Evolutionary conservation across 2,888 invertebrate species (phyloP).

Genomic region (Habroteleia sp.): DNA sequence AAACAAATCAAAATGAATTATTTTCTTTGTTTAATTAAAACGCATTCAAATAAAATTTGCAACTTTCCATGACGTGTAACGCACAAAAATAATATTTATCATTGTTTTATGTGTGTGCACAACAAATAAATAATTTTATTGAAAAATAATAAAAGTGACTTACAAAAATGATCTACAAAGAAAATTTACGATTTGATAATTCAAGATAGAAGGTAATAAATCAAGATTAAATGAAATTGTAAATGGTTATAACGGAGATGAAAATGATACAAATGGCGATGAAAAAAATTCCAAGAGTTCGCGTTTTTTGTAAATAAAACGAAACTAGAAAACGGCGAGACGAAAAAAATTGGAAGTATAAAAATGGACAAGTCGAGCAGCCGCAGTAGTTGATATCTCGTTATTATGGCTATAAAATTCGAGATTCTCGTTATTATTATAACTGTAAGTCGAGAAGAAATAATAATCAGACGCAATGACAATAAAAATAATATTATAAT

Average conservation of each 20-base stretch:
- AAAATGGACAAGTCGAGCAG: constrained; percentile 34
- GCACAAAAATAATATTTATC: too few species aligned
- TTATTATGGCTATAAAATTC: constrained; percentile 44
- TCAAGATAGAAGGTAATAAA: constrained; percentile 12
- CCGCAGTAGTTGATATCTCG: constrained; percentile 49
- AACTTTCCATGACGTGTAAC: too few species aligned
- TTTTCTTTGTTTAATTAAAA: too few species aligned
- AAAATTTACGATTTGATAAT: constrained; percentile 31
- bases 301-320: constrained; percentile 23
- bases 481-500: constrained; percentile 48
- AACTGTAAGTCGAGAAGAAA: constrained; percentile 42
- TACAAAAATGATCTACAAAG: not conserved
- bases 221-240: constrained; percentile 31
- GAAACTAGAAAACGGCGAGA: constrained; percentile 20
- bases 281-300: constrained; percentile 18
- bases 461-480: constrained; percentile 43
- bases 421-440: constrained; percentile 38
- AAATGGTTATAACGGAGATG: constrained; percentile 17
- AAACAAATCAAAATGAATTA: too few species aligned
- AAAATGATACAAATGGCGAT: constrained; percentile 21
- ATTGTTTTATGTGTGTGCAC: not conserved
- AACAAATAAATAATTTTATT: not conserved
- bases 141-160: not conserved
- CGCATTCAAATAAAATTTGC: too few species aligned
- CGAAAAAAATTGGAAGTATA: constrained; percentile 32